Evolutionary conservation across 1,140 invertebrate genomes (phyloP).

Genomic region (Penaeus japonicus): DNA sequence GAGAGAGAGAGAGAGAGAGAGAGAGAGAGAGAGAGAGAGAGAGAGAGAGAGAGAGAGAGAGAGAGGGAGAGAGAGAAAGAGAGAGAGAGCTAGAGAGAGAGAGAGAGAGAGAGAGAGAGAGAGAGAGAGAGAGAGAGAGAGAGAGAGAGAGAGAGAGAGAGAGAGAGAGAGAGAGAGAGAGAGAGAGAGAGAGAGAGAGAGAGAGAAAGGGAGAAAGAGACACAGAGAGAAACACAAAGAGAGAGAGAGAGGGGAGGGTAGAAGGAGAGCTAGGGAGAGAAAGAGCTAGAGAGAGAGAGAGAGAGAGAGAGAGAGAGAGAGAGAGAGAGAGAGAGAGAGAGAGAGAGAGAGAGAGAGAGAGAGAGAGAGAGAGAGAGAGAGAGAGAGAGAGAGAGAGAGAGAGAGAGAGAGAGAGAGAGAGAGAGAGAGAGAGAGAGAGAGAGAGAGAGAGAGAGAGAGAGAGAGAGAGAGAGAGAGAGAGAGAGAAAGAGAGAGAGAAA

Average conservation of each 20-base stretch:
- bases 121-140: background rate
- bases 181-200: background rate
- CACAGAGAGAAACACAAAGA: background rate
- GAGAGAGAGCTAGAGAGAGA: constrained; percentile 9
- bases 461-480: no score
- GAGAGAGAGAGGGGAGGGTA: no score
- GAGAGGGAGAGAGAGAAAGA: constrained; percentile 6
- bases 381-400: background rate
- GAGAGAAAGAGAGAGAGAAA: background rate
- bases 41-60: background rate
- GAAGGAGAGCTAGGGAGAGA: no score
- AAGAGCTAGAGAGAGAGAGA: no score
- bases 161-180: constrained; percentile 9
- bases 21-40: background rate
- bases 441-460: background rate
- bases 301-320: background rate
- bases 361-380: background rate
- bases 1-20: background rate
- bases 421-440: background rate
- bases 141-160: background rate
- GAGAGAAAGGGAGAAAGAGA: background rate
- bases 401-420: background rate
- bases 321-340: background rate
- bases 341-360: background rate
- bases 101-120: constrained; percentile 7